Conservation (phyloP, 2,888 invertebrate genomes). For the Andrena hattorfiana region DNA sequence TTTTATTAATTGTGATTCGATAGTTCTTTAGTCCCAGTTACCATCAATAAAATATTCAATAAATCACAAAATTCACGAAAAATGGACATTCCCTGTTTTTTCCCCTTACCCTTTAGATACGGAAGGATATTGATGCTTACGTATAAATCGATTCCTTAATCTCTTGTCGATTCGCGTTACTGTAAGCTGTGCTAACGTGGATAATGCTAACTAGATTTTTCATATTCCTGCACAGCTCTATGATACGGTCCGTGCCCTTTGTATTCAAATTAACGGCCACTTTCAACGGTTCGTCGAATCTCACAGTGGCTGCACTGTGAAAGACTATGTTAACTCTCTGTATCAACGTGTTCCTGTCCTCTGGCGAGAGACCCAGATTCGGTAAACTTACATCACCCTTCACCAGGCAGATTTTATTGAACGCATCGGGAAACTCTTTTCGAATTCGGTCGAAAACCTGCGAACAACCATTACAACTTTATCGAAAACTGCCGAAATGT, state of each 20-base stretch:
- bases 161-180: conserved; percentile 96
- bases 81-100: too few relatives aligned
- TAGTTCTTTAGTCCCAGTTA: too few relatives aligned
- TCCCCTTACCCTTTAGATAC: background rate
- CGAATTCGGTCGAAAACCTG: conserved; percentile 93
- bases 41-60: too few relatives aligned
- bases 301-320: conserved; percentile 99
- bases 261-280: conserved; percentile 98
- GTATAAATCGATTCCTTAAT: conserved; percentile 96
- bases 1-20: background rate
- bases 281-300: conserved; percentile 98
- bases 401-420: conserved; percentile 92
- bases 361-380: conserved; percentile 92
- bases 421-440: conserved; percentile 90
- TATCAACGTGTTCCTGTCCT: conserved; percentile 90
- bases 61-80: too few relatives aligned
- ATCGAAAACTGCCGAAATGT: too few relatives aligned
- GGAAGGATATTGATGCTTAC: conserved; percentile 59
- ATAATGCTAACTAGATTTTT: conserved; percentile 92
- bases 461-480: conserved; percentile 63
- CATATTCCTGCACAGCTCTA: conserved; percentile 97
- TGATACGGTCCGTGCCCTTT: conserved; percentile 95
- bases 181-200: conserved; percentile 99
- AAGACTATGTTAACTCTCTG: conserved; percentile 95
- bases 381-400: conserved; percentile 95